Evolutionary conservation across 1,140 invertebrate genomes (phyloP), one percentile per base, ranked within the genome.

Genomic region (Lucilia cuprina): DNA sequence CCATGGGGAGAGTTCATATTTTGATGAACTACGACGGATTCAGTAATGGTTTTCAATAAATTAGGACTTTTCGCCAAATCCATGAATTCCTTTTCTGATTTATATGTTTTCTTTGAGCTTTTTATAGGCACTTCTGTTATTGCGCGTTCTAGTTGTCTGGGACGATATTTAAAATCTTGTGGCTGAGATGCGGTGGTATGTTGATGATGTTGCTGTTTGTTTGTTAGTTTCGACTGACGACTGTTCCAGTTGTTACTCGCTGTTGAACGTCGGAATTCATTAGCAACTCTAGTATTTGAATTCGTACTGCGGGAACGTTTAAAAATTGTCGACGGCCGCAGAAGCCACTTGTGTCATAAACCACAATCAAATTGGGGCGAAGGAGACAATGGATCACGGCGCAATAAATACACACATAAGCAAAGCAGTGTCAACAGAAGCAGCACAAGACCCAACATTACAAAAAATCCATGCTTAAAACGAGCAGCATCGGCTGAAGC

Each of bases 321-420:
- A 86, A 90, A 88, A 85, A 89, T 87, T 85, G 86, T 88, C 86
- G 87, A 21, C n/a, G 65, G 86, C 85, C 89, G 90, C 86, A 89
- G 86, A 86, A 90, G 88, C 88, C 88, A 90, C 87, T 88, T 90
- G 85, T 88, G 90, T 91, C 90, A 91, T 91, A 91, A 91, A 47
- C 86, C 86, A 82, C 86, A 85, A 25, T 84, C 83, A 0, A 86
- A 86, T 0, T 83, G 14, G 0, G 65, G 75, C 9, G 82, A 49
- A 12, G 50, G 35, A 9, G 84, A 82, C 0, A 87, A 77, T 8
- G 88, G 82, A 60, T 90, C 86, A 4, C 88, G 87, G 5, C 86
- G 87, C 8, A 91, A 35, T 3, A 91, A 70, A 84, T 91, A 90
- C 7, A 91, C 87, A 84, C 90, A 91, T 10, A 91, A 14, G 8